These are phyloP conservation scores for Myocastor coypus DNA, from an alignment of 2,113 vertebrate species.

Conservation along the genomic window DNA sequence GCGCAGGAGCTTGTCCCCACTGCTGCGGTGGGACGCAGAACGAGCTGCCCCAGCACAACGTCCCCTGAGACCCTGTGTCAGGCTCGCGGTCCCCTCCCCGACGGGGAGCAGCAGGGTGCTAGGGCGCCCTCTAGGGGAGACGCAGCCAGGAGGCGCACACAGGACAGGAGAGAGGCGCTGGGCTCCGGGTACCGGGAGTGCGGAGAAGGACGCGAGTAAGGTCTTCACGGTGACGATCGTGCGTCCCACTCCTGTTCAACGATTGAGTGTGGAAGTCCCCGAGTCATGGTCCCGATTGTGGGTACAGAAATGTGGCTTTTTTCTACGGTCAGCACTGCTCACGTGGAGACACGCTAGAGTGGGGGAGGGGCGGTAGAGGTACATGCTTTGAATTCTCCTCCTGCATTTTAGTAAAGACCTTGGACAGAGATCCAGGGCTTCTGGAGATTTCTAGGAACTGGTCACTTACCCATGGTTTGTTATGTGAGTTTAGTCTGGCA, in stretches of 20 bases:
- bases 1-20: background rate
- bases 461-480: background rate
- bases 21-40: background rate
- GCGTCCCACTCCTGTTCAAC: background rate
- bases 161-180: background rate
- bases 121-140: background rate
- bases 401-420: background rate
- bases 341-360: no score
- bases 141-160: background rate
- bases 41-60: background rate
- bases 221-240: background rate
- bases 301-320: background rate
- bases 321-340: background rate
- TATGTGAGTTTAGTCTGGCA: background rate
- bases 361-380: no score
- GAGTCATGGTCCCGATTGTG: background rate
- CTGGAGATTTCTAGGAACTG: background rate
- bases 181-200: background rate
- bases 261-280: background rate
- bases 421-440: background rate
- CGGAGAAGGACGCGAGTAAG: background rate
- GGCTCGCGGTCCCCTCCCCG: background rate
- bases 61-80: background rate
- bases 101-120: background rate
- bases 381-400: background rate